phyloP scores from a whole-genome alignment of 2,797 vertebrate species.

The Threskiornis aethiopicus region DNA sequence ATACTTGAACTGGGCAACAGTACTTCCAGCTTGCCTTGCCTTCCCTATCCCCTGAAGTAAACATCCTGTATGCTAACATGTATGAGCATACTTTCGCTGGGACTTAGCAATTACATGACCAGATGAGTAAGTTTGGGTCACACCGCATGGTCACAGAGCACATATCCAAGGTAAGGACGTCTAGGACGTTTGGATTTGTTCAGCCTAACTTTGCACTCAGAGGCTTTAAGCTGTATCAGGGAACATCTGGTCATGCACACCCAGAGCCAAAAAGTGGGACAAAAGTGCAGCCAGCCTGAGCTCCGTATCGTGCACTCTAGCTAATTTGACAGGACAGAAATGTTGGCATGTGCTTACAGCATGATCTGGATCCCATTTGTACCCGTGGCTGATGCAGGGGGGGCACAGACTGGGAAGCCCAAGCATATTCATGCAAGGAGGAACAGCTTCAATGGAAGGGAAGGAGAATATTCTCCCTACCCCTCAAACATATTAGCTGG shows the following conservation, averaged over 20 bases:
- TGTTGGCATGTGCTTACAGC: not conserved
- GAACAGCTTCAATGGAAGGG: not conserved
- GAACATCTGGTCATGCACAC: not conserved
- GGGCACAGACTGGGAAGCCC: not conserved
- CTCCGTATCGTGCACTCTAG: not conserved
- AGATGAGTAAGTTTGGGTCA: not conserved
- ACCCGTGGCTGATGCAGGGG: fast-evolving
- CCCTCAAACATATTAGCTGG: not conserved
- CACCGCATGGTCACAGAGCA: not conserved
- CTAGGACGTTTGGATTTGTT: not conserved
- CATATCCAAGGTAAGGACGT: not conserved
- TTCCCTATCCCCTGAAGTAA: not conserved
- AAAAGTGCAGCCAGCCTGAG: not conserved
- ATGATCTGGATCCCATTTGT: not conserved
- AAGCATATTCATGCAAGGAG: not conserved
- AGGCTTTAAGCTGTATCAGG: not conserved
- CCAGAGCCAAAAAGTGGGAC: not conserved
- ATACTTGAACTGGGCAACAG: not conserved
- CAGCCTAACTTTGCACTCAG: not conserved
- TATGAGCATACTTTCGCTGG: not conserved
- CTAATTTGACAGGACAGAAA: not conserved
- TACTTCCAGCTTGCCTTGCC: not conserved
- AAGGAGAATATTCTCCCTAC: not conserved
- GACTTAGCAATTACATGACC: fast-evolving
- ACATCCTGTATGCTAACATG: too few species aligned